Percentiles rank a stretch among this genome's conserved stretches.
These are phyloP conservation scores for Drosophila ercepeae DNA, from an alignment of 1,140 invertebrate genomes.

Conservation along the genomic window DNA sequence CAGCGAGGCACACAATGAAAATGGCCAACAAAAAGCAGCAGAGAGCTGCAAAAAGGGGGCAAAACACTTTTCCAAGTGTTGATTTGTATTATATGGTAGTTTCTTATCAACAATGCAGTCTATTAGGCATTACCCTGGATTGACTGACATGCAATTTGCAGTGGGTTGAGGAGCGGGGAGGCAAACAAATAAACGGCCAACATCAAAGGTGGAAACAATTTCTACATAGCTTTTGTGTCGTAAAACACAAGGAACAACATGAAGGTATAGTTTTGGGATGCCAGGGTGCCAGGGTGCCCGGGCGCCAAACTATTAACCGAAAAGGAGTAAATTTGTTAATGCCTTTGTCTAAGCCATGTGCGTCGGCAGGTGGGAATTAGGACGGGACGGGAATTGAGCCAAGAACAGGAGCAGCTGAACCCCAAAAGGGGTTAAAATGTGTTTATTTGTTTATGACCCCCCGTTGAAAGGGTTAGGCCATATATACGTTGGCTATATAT, in stretches of 20 bases:
- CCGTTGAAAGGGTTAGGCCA: slow-evolving; percentile 36
- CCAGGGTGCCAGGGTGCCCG: slow-evolving; percentile 33
- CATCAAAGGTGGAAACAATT: slow-evolving; percentile 76
- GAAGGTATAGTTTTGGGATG: slow-evolving; percentile 9
- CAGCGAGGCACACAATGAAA: slow-evolving; percentile 49
- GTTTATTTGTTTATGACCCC: slow-evolving; percentile 79
- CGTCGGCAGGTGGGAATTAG: slow-evolving; percentile 64
- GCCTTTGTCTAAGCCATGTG: slow-evolving; percentile 74
- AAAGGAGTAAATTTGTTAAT: slow-evolving; percentile 81
- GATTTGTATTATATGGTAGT: slow-evolving; percentile 75
- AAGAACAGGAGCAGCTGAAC: slow-evolving; percentile 42
- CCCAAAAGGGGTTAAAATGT: slow-evolving; percentile 72
- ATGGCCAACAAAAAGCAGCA: slow-evolving; percentile 11
- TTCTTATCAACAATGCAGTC: slow-evolving; percentile 80
- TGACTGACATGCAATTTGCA: slow-evolving; percentile 65
- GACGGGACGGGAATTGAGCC: slow-evolving; percentile 5
- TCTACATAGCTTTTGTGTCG: slow-evolving; percentile 62
- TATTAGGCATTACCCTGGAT: slow-evolving; percentile 62
- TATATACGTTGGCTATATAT: slow-evolving; percentile 10
- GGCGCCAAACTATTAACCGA: slow-evolving; percentile 78
- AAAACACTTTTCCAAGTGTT: slow-evolving; percentile 82
- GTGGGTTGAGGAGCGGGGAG: too few species aligned
- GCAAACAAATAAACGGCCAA: slow-evolving; percentile 66
- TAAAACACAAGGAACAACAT: slow-evolving; percentile 62
- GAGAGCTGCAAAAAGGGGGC: slow-evolving; percentile 2